These are phyloP conservation scores for Drosophila paucipuncta DNA, from an alignment of 2,888 invertebrate species.

Conservation along the genomic window DNA sequence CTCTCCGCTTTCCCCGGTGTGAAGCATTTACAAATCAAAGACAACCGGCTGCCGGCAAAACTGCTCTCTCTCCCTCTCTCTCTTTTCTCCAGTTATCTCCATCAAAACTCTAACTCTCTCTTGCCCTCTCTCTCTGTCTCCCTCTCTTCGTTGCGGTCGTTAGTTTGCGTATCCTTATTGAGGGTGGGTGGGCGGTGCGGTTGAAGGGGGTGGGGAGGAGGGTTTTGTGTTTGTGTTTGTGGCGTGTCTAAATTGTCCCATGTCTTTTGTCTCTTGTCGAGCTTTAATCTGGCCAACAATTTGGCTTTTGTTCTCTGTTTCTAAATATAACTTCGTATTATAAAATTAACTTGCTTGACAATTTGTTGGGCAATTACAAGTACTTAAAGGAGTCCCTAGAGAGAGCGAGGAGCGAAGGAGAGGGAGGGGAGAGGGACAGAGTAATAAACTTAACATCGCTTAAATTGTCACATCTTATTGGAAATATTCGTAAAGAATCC, in stretches of 20 bases:
- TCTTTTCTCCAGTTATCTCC: not conserved
- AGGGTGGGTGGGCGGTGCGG: conserved; percentile 4
- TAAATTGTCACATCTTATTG: too few relatives aligned
- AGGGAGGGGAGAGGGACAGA: not conserved
- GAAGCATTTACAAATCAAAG: conserved; percentile 4
- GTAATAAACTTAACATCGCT: not conserved
- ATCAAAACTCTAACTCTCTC: not conserved
- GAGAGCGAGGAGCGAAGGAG: not conserved
- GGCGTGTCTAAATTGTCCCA: conserved; percentile 41
- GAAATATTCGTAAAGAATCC: not conserved
- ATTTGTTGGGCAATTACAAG: conserved; percentile 1
- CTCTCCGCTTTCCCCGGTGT: conserved; percentile 23
- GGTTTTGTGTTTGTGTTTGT: conserved; percentile 10
- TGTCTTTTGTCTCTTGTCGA: conserved; percentile 34
- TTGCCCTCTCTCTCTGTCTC: not conserved
- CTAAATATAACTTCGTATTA: conserved; percentile 19
- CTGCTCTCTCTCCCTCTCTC: conserved; percentile 9
- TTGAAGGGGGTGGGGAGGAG: not conserved
- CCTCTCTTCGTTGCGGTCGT: not conserved
- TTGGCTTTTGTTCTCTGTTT: conserved; percentile 18
- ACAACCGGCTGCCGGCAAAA: conserved; percentile 43
- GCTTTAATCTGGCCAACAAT: conserved; percentile 50
- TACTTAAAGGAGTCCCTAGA: not conserved
- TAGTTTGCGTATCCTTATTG: conserved; percentile 46
- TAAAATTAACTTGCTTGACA: conserved; percentile 36